phyloP scores from a whole-genome alignment of 92 coral and sea anemone genomes.

The Parazoanthus swiftii region DNA sequence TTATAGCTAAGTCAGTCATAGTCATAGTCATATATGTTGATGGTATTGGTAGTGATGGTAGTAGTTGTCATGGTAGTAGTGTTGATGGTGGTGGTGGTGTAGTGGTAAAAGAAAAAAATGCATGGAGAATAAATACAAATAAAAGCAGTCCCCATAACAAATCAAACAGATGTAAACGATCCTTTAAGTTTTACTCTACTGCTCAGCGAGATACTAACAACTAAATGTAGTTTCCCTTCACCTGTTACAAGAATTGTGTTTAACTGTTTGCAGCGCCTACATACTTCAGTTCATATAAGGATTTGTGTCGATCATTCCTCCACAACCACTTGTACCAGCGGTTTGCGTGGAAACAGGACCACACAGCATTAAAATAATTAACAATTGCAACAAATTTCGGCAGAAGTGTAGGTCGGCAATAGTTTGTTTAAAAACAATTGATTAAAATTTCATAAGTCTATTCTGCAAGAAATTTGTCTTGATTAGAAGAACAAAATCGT shows the following conservation, averaged over 20 bases:
- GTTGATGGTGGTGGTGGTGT: too few species aligned
- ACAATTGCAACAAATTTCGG: not conserved
- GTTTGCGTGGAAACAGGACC: not conserved
- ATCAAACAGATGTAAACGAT: not conserved
- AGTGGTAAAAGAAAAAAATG: not conserved
- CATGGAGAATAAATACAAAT: not conserved
- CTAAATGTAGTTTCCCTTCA: not conserved
- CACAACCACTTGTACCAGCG: not conserved
- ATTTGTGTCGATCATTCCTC: conserved; percentile 11
- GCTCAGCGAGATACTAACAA: not conserved
- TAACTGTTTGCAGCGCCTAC: not conserved
- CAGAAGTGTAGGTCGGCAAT: not conserved
- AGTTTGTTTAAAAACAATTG: not conserved
- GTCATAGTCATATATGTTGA: not conserved
- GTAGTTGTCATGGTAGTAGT: not conserved
- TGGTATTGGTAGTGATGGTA: not conserved
- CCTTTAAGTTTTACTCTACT: not conserved
- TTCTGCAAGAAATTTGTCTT: not conserved
- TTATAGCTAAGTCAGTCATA: too few species aligned
- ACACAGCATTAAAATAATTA: not conserved
- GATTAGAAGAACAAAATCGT: not conserved
- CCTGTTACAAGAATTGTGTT: not conserved
- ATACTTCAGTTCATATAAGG: not conserved
- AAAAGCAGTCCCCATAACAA: not conserved
- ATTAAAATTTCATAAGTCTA: not conserved